A percentile compares a stretch with the other conserved stretches of the same genome.
Evolutionary conservation across 1,140 invertebrate genomes (phyloP).

Genomic region (Diachasmimorpha longicaudata): DNA sequence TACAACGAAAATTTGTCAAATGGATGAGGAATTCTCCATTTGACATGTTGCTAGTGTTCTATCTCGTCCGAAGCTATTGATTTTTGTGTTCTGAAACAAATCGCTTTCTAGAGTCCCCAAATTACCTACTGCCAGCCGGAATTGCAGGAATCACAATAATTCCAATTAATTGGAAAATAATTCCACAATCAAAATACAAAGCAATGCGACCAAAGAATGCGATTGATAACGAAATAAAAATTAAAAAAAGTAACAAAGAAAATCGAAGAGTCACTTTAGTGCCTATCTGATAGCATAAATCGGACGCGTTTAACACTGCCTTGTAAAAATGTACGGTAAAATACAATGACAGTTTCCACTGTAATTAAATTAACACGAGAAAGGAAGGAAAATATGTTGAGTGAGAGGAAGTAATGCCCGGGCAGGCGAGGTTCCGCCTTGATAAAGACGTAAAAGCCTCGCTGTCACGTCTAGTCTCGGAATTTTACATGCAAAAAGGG

Average conservation of each 20-base stretch:
- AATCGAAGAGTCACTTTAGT: constrained; percentile 43
- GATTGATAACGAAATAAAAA: background rate
- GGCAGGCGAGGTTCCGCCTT: background rate
- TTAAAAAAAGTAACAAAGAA: background rate
- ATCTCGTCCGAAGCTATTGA: background rate
- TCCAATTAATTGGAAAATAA: background rate
- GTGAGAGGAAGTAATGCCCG: background rate
- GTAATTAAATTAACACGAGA: background rate
- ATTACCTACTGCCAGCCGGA: constrained; percentile 4
- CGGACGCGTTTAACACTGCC: constrained; percentile 48
- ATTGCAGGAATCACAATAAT: background rate
- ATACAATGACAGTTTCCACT: background rate
- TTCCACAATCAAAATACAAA: background rate
- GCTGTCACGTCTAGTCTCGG: background rate
- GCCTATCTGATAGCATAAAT: constrained; percentile 45
- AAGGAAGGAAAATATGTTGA: background rate
- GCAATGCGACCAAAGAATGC: constrained; percentile 9
- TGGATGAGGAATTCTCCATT: background rate
- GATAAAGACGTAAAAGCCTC: background rate
- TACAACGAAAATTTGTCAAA: background rate
- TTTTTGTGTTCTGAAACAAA: constrained; percentile 7
- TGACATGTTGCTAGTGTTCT: background rate
- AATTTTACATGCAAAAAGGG: background rate
- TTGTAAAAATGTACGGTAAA: constrained; percentile 39
- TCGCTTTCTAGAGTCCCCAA: constrained; percentile 1